Evolutionary conservation across 2,888 invertebrate genomes (phyloP), one percentile per base, ranked within the genome.

Genomic region (Hipparchia semele): DNA sequence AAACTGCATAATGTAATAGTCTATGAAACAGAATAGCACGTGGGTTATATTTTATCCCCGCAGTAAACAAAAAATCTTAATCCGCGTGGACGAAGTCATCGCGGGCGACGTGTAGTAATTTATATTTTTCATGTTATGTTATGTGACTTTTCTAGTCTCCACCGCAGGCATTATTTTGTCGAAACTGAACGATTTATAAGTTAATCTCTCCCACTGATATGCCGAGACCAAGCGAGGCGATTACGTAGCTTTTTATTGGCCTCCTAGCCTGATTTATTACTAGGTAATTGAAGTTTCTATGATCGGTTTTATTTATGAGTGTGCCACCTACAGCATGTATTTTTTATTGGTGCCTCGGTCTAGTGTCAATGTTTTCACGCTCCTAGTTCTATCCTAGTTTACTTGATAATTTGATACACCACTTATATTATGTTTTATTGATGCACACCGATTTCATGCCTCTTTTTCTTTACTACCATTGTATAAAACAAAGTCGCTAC

Each of bases 131-230:
- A 39, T 39, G 39, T 39, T 39, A 39, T 39, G 5, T 39, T 5
- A 39, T 39, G 5, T 39, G 39, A 2, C 3, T 39, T 39, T 39
- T 5, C 39, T 39, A 4, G 33, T 9, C 13, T 49, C 49, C 23
- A 51, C 45, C 39, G 3, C 13, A 56, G 8, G 75, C 78, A 77
- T 79, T 79, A 80, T 73, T 71, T 74, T 76, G 79, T 79, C 77
- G 71, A 77, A 78, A 77, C 79, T 73, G 77, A 62, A 79, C 78
- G 78, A 82, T 82, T 83, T 83, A 83, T 81, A 82, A 81, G 81
- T 83, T 83, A 82, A 84, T 83, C 79, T 80, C 76, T 77, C 77
- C 76, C 71, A 71, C 73, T 62, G 76, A 75, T 77, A 73, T 74
- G 73, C 75, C 64, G 58, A 71, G 56, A 74, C 72, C 76, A 76